Conservation (phyloP, 2,888 invertebrate genomes). For the Thymelicus lineola region DNA sequence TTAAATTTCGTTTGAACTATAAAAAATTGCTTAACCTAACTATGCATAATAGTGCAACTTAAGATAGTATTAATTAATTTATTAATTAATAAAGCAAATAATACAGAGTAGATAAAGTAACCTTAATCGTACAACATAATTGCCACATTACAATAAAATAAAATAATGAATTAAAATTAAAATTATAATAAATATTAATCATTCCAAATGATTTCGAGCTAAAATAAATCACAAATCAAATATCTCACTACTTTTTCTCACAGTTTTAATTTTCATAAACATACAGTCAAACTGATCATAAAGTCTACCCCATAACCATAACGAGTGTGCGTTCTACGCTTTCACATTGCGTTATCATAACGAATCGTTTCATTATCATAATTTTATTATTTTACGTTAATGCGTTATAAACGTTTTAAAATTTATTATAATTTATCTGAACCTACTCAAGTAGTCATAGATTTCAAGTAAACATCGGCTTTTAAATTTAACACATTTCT, state of each 20-base stretch:
- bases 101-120: conserved; percentile 9
- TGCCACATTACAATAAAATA: neutral
- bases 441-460: too few species aligned
- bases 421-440: neutral
- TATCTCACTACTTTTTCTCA: neutral
- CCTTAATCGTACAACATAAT: neutral
- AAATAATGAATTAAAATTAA: neutral
- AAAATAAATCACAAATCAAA: conserved; percentile 8
- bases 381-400: neutral
- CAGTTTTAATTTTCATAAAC: conserved; percentile 19
- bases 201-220: neutral
- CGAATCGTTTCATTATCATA: conserved; percentile 23
- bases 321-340: conserved; percentile 37
- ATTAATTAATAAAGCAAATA: conserved; percentile 14
- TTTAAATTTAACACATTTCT: too few species aligned
- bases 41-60: conserved; percentile 4
- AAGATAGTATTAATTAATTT: neutral
- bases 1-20: conserved; percentile 4
- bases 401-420: neutral
- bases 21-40: conserved; percentile 9
- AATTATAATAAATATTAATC: neutral
- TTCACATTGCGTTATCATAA: conserved; percentile 22
- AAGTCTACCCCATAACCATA: conserved; percentile 37
- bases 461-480: too few species aligned
- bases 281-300: conserved; percentile 33